phyloP scores from a whole-genome alignment of 2,113 vertebrate genomes.

The Lepus timidus region DNA sequence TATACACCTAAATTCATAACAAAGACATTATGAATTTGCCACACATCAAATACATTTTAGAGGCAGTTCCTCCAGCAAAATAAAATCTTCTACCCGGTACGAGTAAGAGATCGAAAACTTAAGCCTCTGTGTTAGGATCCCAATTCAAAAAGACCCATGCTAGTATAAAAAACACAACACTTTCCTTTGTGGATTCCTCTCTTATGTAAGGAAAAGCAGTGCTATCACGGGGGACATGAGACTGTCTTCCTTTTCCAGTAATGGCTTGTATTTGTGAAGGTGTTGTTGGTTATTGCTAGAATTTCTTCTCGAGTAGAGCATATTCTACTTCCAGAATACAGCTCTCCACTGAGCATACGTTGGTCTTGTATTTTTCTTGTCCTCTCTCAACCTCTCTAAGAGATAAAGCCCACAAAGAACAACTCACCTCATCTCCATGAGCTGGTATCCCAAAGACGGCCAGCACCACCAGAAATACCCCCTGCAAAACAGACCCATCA shows the following conservation, averaged over 20 bases:
- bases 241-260: neutral
- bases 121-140: neutral
- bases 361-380: neutral
- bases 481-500: slow-evolving; percentile 81
- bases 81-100: neutral
- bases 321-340: no score
- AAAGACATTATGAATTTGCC: neutral
- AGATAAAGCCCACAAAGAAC: neutral
- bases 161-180: neutral
- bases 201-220: neutral
- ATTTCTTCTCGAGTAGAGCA: neutral
- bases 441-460: slow-evolving; percentile 79
- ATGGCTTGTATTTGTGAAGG: neutral
- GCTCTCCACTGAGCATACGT: neutral
- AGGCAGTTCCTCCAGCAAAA: neutral
- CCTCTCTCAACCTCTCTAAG: neutral
- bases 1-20: slow-evolving; percentile 75
- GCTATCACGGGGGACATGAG: neutral
- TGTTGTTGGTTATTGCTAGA: neutral
- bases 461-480: slow-evolving; percentile 75
- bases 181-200: neutral
- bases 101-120: neutral
- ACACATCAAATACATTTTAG: neutral
- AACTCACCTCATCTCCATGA: slow-evolving; percentile 80
- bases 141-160: neutral